Base-by-base conservation (phyloP, 2,797 vertebrate species). In the Phalanger gymnotis region DNA sequence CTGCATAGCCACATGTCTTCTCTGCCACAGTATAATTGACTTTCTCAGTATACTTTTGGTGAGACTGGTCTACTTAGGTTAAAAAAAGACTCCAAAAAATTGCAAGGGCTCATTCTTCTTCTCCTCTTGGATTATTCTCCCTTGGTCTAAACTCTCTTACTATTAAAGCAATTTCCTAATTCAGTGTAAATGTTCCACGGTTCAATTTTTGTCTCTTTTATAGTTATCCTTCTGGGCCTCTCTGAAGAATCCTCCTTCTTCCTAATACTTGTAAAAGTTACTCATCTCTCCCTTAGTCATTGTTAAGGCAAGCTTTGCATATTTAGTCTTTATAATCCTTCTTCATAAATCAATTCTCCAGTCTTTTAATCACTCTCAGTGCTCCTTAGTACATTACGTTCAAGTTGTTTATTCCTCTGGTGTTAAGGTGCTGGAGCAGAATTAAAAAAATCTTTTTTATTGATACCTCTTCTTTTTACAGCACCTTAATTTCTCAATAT, bases 231-330 rank as follows among this genome's bases (percentile, higher is more conserved):
- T 40, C 27, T 0, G 2, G 89, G 12, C 28, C n/a, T 19, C 40
- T 61, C 53, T 55, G 16, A 25, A 0, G 0, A 73, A 53, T 14
- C 34, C 73, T 0, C 34, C 66, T 73, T 73, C 91, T 93, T 53
- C n/a, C 28, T 0, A 0, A 92, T 58, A 90, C 47, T 53, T 0
- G 0, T 3, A 61, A 34, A 66, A 0, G 0, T 57, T 28, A 27
- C 0, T 0, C 28, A 9, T 92, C 92, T 89, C 96, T 52, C 54
- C 31, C 52, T n/a, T 19, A 0, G 0, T 61, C 87, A 51, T 55
- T 9, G 51, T 92, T 56, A 5, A 58, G 92, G 73, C 28, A 7
- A 34, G 54, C 53, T 90, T 0, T 0, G 61, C 94, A 30, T 53
- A 16, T 90, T 66, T 92, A 30, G 58, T 81, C 30, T 61, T 5